Base-by-base conservation (phyloP, 1,140 invertebrate species). In the Trissolcus basalis region DNA sequence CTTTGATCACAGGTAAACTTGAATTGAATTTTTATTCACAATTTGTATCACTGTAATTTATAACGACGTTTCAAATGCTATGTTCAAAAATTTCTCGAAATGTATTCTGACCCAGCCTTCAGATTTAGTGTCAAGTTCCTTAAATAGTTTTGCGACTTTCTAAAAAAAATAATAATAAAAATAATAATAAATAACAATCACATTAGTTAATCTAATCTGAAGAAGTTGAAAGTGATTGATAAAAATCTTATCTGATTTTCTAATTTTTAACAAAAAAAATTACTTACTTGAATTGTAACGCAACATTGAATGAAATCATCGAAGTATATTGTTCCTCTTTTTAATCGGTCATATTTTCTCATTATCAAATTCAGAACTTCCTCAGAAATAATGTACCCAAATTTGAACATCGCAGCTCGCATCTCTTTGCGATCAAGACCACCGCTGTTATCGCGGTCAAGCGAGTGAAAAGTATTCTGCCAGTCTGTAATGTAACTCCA, bases 291-390 rank as follows among this genome's bases (percentile, higher is more conserved):
- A 74, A 99, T 88, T n/a, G 96, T 93, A 65, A 98, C 92, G 85
- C 96, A 97, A 82, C 95, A 97, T 85, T 99, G 97, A 81, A 99
- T 98, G 82, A 99, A 99, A 89, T 99, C 97, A 91, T 99, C 98
- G 91, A 99, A 99, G 16, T 96, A 92, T 77, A 99, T 95, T 0
- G 93, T 94, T 39, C 95, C 95, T 78, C 91, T 90, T 12, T 96
- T 96, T 82, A 93, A 93, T 72, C 97, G 90, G 87, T 99, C 97
- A 90, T 98, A 99, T 87, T 98, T 98, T 70, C 93, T 91, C 11
- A 99, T 90, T 77, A 99, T 90, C 41, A 94, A 91, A 65, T 92
- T 91, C 74, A 97, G 91, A 53, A 98, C 92, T 68, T 90, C 87
- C 77, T 98, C 96, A 11, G 93, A 95, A 11, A 99, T 87, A 74